These are phyloP conservation scores for Cyprinodon variegatus DNA, from an alignment of 2,113 vertebrate species.

Conservation along the genomic window DNA sequence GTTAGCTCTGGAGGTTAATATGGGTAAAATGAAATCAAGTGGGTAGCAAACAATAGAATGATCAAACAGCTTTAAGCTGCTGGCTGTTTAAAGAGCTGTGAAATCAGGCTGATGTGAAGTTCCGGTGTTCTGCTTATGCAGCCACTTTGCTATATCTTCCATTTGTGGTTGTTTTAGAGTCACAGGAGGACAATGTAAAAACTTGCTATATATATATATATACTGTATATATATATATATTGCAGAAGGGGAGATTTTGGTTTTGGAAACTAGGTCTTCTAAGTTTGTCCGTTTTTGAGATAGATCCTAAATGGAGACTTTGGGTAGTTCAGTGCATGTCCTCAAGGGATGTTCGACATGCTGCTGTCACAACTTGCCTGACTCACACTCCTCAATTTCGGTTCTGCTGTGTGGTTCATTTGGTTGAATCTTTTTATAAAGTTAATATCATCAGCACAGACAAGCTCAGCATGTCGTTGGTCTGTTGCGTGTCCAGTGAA, in stretches of 20 bases:
- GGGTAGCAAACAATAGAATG: constrained; percentile 31
- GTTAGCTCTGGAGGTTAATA: constrained; percentile 21
- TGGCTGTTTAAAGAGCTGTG: constrained; percentile 47
- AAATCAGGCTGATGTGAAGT: constrained; percentile 45
- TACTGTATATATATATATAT: no score
- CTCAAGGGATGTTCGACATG: constrained; percentile 13
- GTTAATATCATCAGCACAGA: constrained; percentile 33
- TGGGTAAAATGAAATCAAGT: constrained; percentile 39
- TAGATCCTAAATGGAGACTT: constrained; percentile 6
- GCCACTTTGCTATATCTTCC: constrained; percentile 18
- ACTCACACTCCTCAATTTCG: background rate
- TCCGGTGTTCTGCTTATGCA: constrained; percentile 4
- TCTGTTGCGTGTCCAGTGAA: constrained; percentile 26
- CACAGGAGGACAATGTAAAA: background rate
- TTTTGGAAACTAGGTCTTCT: no score
- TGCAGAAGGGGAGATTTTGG: background rate
- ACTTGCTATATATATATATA: no score
- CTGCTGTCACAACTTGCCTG: background rate
- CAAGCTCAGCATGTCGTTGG: constrained; percentile 32
- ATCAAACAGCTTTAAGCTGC: constrained; percentile 35
- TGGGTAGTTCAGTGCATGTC: background rate
- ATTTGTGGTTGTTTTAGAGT: constrained; percentile 23
- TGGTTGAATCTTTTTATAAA: constrained; percentile 35
- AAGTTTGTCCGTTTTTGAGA: constrained; percentile 4
- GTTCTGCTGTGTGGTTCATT: constrained; percentile 10